These are phyloP conservation scores for Adelosebastes latens DNA, from an alignment of 2,797 vertebrate genomes.

Conservation along the genomic window DNA sequence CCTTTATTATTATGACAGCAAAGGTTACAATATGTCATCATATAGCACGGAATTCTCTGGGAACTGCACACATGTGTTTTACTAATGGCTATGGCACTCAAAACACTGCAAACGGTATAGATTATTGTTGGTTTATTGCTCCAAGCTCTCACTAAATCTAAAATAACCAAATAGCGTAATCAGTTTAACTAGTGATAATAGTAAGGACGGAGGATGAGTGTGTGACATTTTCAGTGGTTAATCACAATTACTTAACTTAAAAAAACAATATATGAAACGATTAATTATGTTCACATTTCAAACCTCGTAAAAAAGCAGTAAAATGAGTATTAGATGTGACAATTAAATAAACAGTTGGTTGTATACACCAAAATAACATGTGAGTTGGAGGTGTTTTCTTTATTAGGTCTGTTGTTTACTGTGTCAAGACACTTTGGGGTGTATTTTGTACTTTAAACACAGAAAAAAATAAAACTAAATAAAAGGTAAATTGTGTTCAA, in stretches of 20 bases:
- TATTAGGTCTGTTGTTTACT: background rate
- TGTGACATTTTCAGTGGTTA: background rate
- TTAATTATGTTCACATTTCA: background rate
- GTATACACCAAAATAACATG: background rate
- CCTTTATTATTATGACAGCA: slow-evolving; percentile 25
- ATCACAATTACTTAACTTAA: background rate
- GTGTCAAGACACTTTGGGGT: background rate
- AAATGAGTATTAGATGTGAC: background rate
- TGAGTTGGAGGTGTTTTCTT: background rate
- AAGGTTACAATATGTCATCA: slow-evolving; percentile 29
- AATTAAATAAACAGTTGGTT: background rate
- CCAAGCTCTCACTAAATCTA: background rate
- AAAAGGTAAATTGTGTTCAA: background rate
- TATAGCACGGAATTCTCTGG: background rate
- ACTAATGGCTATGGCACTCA: background rate
- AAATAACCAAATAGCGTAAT: background rate
- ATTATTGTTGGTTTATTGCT: background rate
- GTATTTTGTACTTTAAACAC: background rate
- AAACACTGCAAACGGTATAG: background rate
- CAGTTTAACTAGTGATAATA: background rate
- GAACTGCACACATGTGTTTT: background rate
- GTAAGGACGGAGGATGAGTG: background rate
- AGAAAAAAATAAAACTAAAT: background rate
- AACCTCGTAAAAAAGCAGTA: background rate
- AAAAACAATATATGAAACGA: background rate